Base-by-base conservation (phyloP, 2,113 vertebrate species). In the Melanostigma gelatinosum region DNA sequence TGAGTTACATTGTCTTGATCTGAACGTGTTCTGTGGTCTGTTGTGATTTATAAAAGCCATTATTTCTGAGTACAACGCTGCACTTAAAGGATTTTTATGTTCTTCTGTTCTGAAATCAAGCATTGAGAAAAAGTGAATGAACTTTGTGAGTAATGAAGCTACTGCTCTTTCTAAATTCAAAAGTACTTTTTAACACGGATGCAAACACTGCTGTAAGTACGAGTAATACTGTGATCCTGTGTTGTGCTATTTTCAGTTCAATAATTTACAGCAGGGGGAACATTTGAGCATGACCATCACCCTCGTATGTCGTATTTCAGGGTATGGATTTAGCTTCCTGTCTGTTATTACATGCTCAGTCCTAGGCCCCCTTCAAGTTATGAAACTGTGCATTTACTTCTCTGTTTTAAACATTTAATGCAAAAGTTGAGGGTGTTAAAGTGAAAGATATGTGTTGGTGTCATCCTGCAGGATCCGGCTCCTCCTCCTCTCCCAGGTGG, bases 1-100 rank as follows among this genome's bases (percentile, higher is more conserved):
- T 77, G 64, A 86, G 72, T 90, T 88, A 83, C 75, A 85, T 91
- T 71, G 73, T 84, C 62, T 74, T 64, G 44, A 72, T 83, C 72
- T 57, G 50, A 68, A 61, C 1, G 8, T 34, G 13, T 68, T 61
- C 52, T 55, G 67, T 77, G 62, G 42, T 86, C 55, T 71, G 57
- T 62, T 87, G 77, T 82, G 57, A 66, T 66, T 77, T 18, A 71
- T 55, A 83, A 83, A 72, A 82, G 48, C n/a, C 67, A 79, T 79
- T 58, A 42, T 61, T 42, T 82, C 64, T 52, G 27, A 77, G 65
- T 55, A 69, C 73, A 87, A 75, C 29, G 77, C 73, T 76, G 74
- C 48, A 75, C 32, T 74, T 82, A 46, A 65, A 77, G 16, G 65
- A 77, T 48, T 85, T 55, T 38, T 48, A n/a, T 52, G 22, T 82